Base-by-base conservation (phyloP, 23 tunicate genomes). In the Halocynthia roretzi region DNA sequence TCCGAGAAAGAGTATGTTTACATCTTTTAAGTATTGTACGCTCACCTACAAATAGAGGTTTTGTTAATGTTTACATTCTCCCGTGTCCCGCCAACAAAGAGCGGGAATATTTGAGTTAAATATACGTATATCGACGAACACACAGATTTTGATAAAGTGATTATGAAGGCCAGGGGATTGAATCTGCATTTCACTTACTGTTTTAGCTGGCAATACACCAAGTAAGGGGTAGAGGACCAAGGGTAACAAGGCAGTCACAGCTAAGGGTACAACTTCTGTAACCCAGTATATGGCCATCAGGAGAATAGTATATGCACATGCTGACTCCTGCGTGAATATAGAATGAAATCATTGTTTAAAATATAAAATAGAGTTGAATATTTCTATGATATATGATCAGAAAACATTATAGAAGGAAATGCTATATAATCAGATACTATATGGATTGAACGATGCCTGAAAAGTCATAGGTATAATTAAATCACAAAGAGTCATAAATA, bases 201-300 rank as follows among this genome's bases (percentile, higher is more conserved):
- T 20, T 61, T 58, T 66, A 7, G 94, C 98, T 63, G 71, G 52
- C 20, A 85, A 51, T 0, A 94, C 79, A 8, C 99, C 95, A 17
- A 94, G 64, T 18, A 94, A 14, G 11, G 99, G 99, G 71, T 83
- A 94, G 11, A 94, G 72, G 7, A 94, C 84, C 50, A 94, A 62
- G 5, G 99, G 99, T 21, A 88, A 75, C 48, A 94, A 71, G 50
- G 99, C 86, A 8, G 96, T 88, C 8, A 94, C 95, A n/a, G 99
- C 99, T 14, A 94, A 79, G 11, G 99, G 99, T 14, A 88, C 81
- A 40, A 94, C 99, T 78, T 94, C 99, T 14, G 84, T 60, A 54
- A 85, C 85, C 99, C 99, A 94, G 67, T 94, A 94, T 8, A 94
- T 72, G 10, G 99, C 90, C 99, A 94, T 94, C 65, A 94, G 62